Evolutionary conservation across 2,797 vertebrate species (phyloP).

Genomic region (Pangasius mekongensis): DNA sequence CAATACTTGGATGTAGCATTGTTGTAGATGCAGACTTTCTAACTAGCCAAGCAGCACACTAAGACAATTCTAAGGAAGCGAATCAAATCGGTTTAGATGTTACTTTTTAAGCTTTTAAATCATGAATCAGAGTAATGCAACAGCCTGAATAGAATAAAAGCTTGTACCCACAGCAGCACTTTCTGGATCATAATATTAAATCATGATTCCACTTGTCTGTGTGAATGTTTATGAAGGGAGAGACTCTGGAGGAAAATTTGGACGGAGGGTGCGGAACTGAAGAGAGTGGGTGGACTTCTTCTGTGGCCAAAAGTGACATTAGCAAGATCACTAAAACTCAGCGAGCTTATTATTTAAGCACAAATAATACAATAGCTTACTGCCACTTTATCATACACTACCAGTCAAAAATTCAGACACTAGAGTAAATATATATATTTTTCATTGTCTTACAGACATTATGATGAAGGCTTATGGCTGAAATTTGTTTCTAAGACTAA

Average conservation of each 20-base stretch:
- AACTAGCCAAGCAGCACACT: neutral
- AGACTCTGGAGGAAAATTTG: neutral
- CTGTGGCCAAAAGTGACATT: neutral
- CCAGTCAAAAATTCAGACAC: neutral
- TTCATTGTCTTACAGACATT: neutral
- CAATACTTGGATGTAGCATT: neutral
- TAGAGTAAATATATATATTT: neutral
- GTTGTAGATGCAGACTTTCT: neutral
- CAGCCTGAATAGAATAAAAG: neutral
- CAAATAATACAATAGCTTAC: neutral
- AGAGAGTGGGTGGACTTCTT: neutral
- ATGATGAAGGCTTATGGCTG: neutral
- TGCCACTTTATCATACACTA: neutral
- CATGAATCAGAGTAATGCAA: neutral
- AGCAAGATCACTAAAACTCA: neutral
- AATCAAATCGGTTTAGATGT: neutral
- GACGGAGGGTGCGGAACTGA: neutral
- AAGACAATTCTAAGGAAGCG: too few species aligned
- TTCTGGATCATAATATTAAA: constrained; percentile 6
- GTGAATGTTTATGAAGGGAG: constrained; percentile 12
- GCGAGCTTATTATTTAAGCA: neutral
- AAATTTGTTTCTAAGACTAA: neutral
- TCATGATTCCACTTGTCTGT: constrained; percentile 11
- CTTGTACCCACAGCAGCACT: neutral
- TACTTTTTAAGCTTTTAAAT: neutral